phyloP scores from a whole-genome alignment of 2,888 invertebrate genomes.

The Pocota personata region DNA sequence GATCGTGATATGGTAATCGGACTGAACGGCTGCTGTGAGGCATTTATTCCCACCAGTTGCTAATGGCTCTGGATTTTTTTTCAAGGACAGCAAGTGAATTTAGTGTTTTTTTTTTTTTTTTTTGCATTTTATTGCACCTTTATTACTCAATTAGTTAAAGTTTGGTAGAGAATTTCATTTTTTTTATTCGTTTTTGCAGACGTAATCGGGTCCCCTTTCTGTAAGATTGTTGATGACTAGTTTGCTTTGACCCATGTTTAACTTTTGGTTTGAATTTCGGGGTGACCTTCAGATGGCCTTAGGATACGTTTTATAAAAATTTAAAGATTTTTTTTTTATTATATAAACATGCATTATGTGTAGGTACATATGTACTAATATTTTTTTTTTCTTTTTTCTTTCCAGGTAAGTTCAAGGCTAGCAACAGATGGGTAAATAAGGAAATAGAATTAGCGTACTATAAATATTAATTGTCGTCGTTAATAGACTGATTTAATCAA shows the following conservation, averaged over 20 bases:
- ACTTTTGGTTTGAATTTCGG: neutral
- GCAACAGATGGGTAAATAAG: neutral
- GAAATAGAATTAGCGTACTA: neutral
- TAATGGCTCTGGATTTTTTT: slow-evolving; percentile 40
- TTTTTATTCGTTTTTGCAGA: neutral
- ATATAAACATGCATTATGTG: neutral
- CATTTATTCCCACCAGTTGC: slow-evolving; percentile 19
- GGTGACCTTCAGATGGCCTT: neutral
- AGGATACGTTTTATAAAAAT: neutral
- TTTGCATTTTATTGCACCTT: slow-evolving; percentile 12
- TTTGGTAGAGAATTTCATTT: neutral
- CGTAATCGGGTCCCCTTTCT: slow-evolving; percentile 4
- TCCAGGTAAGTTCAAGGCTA: slow-evolving; percentile 36
- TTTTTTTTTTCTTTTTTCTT: slow-evolving; percentile 18
- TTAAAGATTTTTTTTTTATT: neutral
- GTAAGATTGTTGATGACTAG: neutral
- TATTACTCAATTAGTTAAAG: slow-evolving; percentile 20
- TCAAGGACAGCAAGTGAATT: slow-evolving; percentile 61
- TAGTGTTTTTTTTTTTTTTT: neutral
- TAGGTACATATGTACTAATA: neutral
- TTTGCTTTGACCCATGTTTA: slow-evolving; percentile 15
- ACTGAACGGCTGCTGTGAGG: slow-evolving; percentile 19
- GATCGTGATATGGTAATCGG: slow-evolving; percentile 30
- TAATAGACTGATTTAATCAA: neutral
- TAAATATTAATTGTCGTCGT: neutral